phyloP scores from a whole-genome alignment of 2,113 vertebrate species.

The Phainopepla nitens region DNA sequence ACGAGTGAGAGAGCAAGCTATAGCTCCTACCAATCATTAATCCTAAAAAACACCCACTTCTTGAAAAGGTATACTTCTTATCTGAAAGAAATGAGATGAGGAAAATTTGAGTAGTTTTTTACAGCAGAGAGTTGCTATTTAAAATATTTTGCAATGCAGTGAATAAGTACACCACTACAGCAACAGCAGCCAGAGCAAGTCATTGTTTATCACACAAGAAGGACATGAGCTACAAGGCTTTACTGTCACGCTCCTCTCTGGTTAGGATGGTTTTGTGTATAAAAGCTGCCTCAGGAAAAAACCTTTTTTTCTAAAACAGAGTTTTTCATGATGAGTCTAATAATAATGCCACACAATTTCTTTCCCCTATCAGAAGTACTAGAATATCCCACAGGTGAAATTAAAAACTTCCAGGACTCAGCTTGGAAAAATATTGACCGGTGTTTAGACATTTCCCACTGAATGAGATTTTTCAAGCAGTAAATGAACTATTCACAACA shows the following conservation, averaged over 20 bases:
- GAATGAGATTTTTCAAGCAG: rapidly evolving
- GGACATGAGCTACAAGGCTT: background rate
- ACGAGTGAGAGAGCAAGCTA: background rate
- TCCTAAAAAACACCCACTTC: background rate
- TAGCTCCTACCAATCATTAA: background rate
- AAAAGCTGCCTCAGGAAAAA: background rate
- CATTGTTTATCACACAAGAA: background rate
- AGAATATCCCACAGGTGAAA: background rate
- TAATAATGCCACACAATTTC: background rate
- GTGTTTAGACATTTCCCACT: background rate
- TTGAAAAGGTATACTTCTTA: background rate
- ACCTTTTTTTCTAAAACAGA: background rate
- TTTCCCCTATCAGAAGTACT: background rate
- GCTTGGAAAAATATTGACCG: background rate
- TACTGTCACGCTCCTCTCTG: background rate
- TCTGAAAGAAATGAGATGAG: background rate
- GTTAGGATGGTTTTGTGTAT: background rate
- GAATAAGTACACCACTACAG: background rate
- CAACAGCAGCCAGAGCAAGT: background rate
- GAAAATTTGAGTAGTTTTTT: background rate
- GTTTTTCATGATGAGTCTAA: background rate
- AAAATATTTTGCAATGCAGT: background rate
- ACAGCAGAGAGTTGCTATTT: background rate
- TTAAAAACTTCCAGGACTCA: background rate
- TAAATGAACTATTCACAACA: background rate